Evolutionary conservation across 2,888 invertebrate species (phyloP).

Genomic region (Synanthedon formicaeformis): DNA sequence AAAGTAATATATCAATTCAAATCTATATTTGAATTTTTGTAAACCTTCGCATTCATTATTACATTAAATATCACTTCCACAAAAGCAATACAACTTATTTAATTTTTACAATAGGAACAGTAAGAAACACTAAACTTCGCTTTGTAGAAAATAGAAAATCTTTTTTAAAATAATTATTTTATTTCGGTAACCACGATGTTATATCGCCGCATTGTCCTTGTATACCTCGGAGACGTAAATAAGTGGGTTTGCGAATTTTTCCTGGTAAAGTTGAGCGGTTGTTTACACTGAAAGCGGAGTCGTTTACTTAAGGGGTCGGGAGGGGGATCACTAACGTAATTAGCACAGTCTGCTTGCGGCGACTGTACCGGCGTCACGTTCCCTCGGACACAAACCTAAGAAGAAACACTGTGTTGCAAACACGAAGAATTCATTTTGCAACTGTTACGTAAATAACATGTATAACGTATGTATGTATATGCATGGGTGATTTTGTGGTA

Average conservation of each 20-base stretch:
- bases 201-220: conserved; percentile 27
- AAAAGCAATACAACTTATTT: too few relatives aligned
- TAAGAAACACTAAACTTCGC: background rate
- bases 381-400: background rate
- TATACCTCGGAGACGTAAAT: conserved; percentile 54
- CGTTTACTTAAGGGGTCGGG: conserved; percentile 42
- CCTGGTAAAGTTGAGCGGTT: conserved; percentile 57
- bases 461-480: too few relatives aligned
- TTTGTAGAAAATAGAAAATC: background rate
- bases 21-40: too few relatives aligned
- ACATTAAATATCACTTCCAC: too few relatives aligned
- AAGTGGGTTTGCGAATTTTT: conserved; percentile 63
- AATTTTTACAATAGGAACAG: too few relatives aligned
- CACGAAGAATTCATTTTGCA: too few relatives aligned
- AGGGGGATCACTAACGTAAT: conserved; percentile 54
- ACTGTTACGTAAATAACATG: too few relatives aligned
- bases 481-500: too few relatives aligned
- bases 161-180: conserved; percentile 1
- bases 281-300: conserved; percentile 62
- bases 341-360: conserved; percentile 40
- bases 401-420: too few relatives aligned
- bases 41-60: too few relatives aligned
- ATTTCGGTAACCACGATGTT: conserved; percentile 4
- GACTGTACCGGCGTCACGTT: conserved; percentile 32
- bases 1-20: too few relatives aligned